A percentile compares a stretch with the other conserved stretches of the same genome.
Evolutionary conservation across 2,888 invertebrate genomes (phyloP).

Genomic region (Drepanosiphum platanoidis): DNA sequence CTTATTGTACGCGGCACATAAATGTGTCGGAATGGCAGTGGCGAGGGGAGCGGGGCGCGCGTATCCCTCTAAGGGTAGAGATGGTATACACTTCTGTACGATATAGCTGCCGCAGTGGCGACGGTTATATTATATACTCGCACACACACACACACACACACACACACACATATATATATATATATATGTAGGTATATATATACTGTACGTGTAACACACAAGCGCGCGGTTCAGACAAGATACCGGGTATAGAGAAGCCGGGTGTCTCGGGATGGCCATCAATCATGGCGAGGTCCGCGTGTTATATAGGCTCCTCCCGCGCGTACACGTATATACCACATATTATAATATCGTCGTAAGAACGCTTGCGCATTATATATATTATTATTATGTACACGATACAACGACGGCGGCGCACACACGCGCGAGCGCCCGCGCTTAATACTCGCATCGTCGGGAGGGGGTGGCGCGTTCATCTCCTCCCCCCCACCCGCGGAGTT

Average conservation of each 20-base stretch:
- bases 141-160: too few species aligned
- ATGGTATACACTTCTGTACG: background rate
- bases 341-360: background rate
- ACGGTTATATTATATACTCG: background rate
- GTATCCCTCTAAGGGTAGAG: background rate
- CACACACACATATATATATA: too few species aligned
- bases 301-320: slow-evolving; percentile 56
- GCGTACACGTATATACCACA: slow-evolving; percentile 13
- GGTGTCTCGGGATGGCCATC: slow-evolving; percentile 54
- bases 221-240: slow-evolving; percentile 52
- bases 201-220: background rate
- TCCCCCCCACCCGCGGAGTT: slow-evolving; percentile 16
- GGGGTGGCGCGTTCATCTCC: background rate
- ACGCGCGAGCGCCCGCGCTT: too few species aligned
- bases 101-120: slow-evolving; percentile 28
- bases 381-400: background rate
- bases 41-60: background rate
- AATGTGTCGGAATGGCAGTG: background rate
- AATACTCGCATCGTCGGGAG: slow-evolving; percentile 25
- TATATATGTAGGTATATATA: too few species aligned
- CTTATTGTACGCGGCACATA: background rate
- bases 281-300: slow-evolving; percentile 54
- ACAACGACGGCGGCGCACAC: background rate
- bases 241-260: slow-evolving; percentile 58
- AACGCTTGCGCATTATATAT: background rate